These are phyloP conservation scores for Chrysaora quinquecirrha DNA, from an alignment of 30 jellyfish, hydroid and myxozoan species.

Conservation along the genomic window DNA sequence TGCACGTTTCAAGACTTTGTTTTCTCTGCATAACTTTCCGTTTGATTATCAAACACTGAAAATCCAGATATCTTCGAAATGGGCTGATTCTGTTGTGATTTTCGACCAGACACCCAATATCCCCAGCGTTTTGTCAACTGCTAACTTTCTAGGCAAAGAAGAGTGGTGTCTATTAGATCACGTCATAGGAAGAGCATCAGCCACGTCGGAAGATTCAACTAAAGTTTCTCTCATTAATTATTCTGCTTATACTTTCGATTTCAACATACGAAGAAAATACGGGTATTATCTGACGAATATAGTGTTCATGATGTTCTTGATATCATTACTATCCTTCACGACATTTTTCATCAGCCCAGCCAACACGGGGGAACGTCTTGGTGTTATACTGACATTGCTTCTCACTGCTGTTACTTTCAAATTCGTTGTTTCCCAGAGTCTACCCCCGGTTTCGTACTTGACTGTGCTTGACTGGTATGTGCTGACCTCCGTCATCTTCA, in stretches of 20 bases:
- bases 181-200: slow-evolving; percentile 50
- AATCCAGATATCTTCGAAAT: slow-evolving; percentile 77
- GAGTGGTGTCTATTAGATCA: slow-evolving; percentile 86
- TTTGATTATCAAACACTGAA: slow-evolving; percentile 82
- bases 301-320: slow-evolving; percentile 83
- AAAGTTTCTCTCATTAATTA: slow-evolving; percentile 72
- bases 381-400: slow-evolving; percentile 83
- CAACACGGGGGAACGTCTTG: slow-evolving; percentile 78
- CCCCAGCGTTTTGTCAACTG: slow-evolving; percentile 72
- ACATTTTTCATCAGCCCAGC: slow-evolving; percentile 72
- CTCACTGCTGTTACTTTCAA: slow-evolving; percentile 92
- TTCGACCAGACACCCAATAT: slow-evolving; percentile 79
- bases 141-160: slow-evolving; percentile 79
- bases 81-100: slow-evolving; percentile 73
- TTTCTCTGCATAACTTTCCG: slow-evolving; percentile 79
- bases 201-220: slow-evolving; percentile 48
- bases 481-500: slow-evolving; percentile 72
- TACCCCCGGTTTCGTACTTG: slow-evolving; percentile 87
- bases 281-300: slow-evolving; percentile 76
- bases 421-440: slow-evolving; percentile 82
- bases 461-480: slow-evolving; percentile 89
- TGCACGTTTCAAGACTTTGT: slow-evolving; percentile 79
- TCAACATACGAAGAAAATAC: slow-evolving; percentile 76
- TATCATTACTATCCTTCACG: slow-evolving; percentile 83
- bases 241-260: slow-evolving; percentile 59